Conservation (phyloP, 2,888 invertebrate genomes). For the Drosophila pseudotakahashii region DNA sequence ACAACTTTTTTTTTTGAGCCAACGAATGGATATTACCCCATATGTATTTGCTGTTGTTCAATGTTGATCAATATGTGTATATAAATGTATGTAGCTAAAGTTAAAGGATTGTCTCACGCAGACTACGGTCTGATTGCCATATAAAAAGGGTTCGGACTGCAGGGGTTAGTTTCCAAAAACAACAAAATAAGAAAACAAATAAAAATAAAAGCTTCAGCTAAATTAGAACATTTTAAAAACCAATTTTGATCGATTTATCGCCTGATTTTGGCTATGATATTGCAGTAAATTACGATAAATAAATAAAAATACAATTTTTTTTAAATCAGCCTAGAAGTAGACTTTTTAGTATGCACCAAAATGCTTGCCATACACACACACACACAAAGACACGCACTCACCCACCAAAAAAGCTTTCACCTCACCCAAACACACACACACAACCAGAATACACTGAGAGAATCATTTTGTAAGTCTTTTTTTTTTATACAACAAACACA, state of each 20-base stretch:
- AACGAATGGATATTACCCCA: constrained; percentile 40
- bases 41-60: constrained; percentile 33
- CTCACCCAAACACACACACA: neutral
- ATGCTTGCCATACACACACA: constrained; percentile 31
- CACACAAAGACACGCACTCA: constrained; percentile 8
- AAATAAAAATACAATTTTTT: too few species aligned
- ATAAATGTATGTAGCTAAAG: constrained; percentile 33
- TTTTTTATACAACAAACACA: too few species aligned
- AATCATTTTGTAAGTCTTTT: constrained; percentile 27
- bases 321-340: too few species aligned
- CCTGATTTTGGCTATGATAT: neutral
- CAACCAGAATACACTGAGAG: neutral
- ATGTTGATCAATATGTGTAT: constrained; percentile 34
- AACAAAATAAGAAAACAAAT: too few species aligned
- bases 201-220: neutral
- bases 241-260: neutral
- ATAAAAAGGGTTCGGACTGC: constrained; percentile 3
- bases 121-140: constrained; percentile 20
- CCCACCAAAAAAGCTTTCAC: constrained; percentile 23
- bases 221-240: neutral
- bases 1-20: constrained; percentile 24
- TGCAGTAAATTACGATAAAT: too few species aligned
- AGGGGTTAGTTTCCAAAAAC: neutral
- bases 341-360: too few species aligned
- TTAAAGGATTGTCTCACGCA: constrained; percentile 20